phyloP scores from a whole-genome alignment of 2,113 vertebrate genomes.

The Leptocoma aspasia region DNA sequence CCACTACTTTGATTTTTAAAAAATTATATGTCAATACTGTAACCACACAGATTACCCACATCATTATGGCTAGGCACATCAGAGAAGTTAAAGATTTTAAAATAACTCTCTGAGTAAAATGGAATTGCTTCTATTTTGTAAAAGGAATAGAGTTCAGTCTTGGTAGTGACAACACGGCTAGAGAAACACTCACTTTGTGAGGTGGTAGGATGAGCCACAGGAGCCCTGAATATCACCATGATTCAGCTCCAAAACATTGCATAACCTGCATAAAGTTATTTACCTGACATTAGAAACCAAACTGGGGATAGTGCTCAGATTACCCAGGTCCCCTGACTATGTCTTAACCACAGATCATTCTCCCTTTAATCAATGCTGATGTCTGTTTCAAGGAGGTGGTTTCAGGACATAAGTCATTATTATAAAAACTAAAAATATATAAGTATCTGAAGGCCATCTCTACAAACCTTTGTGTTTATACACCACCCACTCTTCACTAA shows the following conservation, averaged over 20 bases:
- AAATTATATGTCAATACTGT: neutral
- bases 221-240: neutral
- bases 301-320: neutral
- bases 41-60: neutral
- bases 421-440: neutral
- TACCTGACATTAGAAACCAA: neutral
- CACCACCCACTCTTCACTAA: neutral
- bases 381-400: neutral
- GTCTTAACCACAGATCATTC: neutral
- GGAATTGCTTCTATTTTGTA: neutral
- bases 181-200: neutral
- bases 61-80: neutral
- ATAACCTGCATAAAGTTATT: neutral
- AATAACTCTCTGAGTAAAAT: neutral
- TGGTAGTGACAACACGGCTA: neutral
- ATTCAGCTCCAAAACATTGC: neutral
- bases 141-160: neutral
- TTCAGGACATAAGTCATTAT: neutral
- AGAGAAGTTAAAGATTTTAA: neutral
- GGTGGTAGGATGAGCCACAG: neutral
- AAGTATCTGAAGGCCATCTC: neutral
- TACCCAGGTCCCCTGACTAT: neutral
- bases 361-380: neutral
- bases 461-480: neutral
- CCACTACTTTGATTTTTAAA: neutral